Evolutionary conservation across 2,113 vertebrate genomes (phyloP), one percentile per base, ranked within the genome.

Genomic region (Alligator mississippiensis): DNA sequence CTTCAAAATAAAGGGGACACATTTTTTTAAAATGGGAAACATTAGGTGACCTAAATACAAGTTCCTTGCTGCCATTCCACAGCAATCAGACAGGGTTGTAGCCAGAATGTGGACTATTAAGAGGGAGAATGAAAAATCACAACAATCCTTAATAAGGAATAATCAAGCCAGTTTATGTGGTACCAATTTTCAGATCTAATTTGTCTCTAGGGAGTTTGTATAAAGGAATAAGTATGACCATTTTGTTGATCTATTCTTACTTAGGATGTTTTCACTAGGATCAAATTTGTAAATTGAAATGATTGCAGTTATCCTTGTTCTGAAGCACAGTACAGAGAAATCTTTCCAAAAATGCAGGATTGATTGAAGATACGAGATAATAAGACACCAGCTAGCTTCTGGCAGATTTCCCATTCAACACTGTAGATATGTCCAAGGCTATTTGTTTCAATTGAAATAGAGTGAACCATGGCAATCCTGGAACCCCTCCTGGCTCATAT

Each of bases 401-500:
- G 93, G 95, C 88, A 92, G 90, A 89, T 95, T 96, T 94, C 92
- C 94, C 88, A 89, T 77, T 90, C 94, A 91, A 95, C 90, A 90
- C 3, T 89, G 93, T 93, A 97, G 91, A 95, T 93, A 62, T 78
- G 75, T 91, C 85, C 92, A 90, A 90, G 88, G 77, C 18, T 88
- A 75, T 93, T 94, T 85, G 82, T 95, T 96, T 92, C 83, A 94
- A 92, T 93, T 85, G 87, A 94, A 89, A 82, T 54, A 89, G 93
- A 82, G 91, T 4, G 55, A 94, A 94, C 93, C 85, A 47, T 70
- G 90, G 88, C 85, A 68, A 75, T 85, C 77, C 82, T 93, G 95
- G 95, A 96, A 93, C 58, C 88, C 87, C 94, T 96, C 95, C 93
- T 96, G 91, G 94, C 90, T 93, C 88, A 94, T 93, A 96, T 55